Conservation (phyloP, 2,888 invertebrate genomes). For the Anodontia alba region DNA sequence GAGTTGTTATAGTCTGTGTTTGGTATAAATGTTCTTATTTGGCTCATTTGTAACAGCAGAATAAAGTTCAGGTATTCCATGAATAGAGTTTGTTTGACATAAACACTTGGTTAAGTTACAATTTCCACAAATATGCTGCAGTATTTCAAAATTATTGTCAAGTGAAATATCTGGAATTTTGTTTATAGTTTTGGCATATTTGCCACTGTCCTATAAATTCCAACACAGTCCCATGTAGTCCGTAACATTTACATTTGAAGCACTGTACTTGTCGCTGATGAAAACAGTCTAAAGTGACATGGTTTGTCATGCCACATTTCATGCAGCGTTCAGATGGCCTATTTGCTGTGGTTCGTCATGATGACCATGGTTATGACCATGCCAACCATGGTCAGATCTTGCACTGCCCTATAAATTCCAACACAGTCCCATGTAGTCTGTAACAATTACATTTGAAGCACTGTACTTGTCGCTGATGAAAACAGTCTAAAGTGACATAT, state of each 20-base stretch:
- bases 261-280: constrained; percentile 14
- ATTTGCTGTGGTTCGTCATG: background rate
- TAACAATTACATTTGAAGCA: background rate
- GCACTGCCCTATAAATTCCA: constrained; percentile 12
- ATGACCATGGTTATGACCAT: background rate
- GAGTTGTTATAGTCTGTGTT: background rate
- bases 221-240: constrained; percentile 9
- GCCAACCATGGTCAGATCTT: constrained; percentile 1
- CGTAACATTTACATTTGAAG: background rate
- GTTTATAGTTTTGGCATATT: constrained; percentile 8
- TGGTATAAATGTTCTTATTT: background rate
- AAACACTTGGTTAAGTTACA: background rate
- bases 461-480: constrained; percentile 7
- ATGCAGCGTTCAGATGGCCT: background rate
- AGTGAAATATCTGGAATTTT: background rate
- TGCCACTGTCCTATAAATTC: constrained; percentile 15
- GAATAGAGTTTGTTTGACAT: background rate
- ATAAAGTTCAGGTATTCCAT: background rate
- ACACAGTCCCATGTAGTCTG: constrained; percentile 2
- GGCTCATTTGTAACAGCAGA: background rate
- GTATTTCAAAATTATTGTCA: constrained; percentile 3
- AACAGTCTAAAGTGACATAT: background rate
- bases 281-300: background rate
- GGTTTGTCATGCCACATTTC: constrained; percentile 19
- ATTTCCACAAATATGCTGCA: constrained; percentile 6